Percentiles rank a stretch among this genome's conserved stretches.
Evolutionary conservation across 2,797 vertebrate genomes (phyloP).

Genomic region (Dermochelys coriacea): DNA sequence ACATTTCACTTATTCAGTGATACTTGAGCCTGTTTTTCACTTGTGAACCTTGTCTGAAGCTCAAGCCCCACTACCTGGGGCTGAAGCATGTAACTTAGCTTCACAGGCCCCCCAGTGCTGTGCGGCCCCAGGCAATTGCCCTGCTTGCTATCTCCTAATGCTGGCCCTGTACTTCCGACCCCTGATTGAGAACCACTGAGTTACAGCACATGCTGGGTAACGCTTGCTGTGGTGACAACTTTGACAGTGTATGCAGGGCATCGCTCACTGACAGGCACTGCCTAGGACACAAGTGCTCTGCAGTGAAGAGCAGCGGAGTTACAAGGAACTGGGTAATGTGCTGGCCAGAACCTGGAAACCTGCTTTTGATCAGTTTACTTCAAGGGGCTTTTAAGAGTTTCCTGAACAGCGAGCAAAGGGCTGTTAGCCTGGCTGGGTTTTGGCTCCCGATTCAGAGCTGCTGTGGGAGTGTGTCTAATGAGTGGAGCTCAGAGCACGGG

Average conservation of each 20-base stretch:
- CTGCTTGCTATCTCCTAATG: too few relatives aligned
- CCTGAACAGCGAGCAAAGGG: neutral
- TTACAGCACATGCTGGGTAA: neutral
- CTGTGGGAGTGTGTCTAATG: neutral
- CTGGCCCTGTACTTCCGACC: too few relatives aligned
- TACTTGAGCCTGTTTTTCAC: too few relatives aligned
- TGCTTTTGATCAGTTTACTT: neutral
- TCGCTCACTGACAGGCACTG: neutral
- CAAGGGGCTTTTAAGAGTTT: neutral
- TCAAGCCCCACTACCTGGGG: too few relatives aligned
- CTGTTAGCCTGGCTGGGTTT: neutral
- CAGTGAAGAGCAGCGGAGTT: neutral
- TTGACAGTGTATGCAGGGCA: too few relatives aligned
- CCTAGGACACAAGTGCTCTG: too few relatives aligned
- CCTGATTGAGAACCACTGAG: too few relatives aligned
- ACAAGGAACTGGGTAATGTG: neutral
- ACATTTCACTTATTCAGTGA: too few relatives aligned
- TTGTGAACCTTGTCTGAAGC: too few relatives aligned
- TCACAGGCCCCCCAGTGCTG: accelerated
- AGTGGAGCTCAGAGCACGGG: neutral
- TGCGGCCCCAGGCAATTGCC: too few relatives aligned
- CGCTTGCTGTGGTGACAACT: neutral
- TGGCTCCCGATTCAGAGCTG: neutral
- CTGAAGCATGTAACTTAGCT: too few relatives aligned
- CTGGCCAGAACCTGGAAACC: neutral